Conservation (phyloP, 2,113 vertebrate species). For the Pleuronectes platessa region DNA sequence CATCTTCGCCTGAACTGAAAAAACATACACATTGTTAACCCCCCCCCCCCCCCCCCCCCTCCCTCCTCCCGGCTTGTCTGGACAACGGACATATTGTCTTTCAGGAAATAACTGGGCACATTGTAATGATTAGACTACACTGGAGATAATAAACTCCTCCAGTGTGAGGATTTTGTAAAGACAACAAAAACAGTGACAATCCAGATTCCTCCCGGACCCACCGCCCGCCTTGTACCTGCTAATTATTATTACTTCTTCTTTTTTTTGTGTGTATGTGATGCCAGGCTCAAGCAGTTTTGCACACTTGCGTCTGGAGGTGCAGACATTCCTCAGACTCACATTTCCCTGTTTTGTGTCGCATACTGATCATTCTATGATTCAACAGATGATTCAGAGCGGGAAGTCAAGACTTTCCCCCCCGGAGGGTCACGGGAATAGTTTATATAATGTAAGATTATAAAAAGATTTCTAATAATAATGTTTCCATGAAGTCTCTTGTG, state of each 20-base stretch:
- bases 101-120: conserved; percentile 66
- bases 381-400: conserved; percentile 8
- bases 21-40: conserved; percentile 54
- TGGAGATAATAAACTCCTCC: conserved; percentile 55
- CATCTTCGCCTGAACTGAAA: conserved; percentile 77
- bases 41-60: not conserved
- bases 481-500: too few species aligned
- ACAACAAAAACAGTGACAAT: conserved; percentile 28
- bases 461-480: not conserved
- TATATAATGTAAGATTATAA: too few species aligned
- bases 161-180: conserved; percentile 21
- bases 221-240: not conserved
- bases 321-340: not conserved
- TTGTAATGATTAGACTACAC: conserved; percentile 56
- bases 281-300: not conserved
- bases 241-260: too few species aligned
- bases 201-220: conserved; percentile 9
- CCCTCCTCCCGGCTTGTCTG: conserved; percentile 5
- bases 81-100: conserved; percentile 52
- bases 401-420: too few species aligned
- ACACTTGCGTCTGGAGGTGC: not conserved
- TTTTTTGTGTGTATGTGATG: too few species aligned
- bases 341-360: not conserved
- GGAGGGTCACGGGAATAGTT: too few species aligned
- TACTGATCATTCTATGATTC: conserved; percentile 17